Percentiles rank a stretch among this genome's conserved stretches.
Evolutionary conservation across 2,888 invertebrate genomes (phyloP).

Genomic region (Eumacrocentrus americanus): DNA sequence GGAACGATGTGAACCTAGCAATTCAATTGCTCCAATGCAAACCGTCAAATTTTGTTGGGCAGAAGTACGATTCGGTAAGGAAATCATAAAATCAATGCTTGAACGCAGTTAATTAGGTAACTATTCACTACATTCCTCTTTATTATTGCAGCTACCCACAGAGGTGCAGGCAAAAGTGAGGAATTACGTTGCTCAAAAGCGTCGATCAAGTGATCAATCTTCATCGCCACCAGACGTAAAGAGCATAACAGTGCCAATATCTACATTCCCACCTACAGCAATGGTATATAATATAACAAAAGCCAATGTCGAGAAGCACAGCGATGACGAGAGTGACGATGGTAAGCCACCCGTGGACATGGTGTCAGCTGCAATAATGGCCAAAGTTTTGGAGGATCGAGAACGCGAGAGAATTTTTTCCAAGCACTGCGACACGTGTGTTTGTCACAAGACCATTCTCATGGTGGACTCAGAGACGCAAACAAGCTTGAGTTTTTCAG

Average conservation of each 20-base stretch:
- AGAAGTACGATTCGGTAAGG: conserved; percentile 87
- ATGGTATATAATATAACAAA: conserved; percentile 71
- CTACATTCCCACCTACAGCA: conserved; percentile 83
- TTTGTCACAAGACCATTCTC: conserved; percentile 64
- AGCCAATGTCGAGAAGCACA: conserved; percentile 54
- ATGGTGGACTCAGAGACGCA: conserved; percentile 55
- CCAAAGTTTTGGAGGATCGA: conserved; percentile 87
- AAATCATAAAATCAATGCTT: conserved; percentile 17
- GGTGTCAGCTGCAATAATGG: conserved; percentile 88
- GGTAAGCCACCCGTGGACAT: conserved; percentile 71
- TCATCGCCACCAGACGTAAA: conserved; percentile 64
- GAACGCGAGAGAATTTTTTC: conserved; percentile 79
- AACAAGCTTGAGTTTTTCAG: conserved; percentile 35
- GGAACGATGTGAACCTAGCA: conserved; percentile 91
- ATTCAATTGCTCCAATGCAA: conserved; percentile 94
- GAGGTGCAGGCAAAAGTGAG: conserved; percentile 92
- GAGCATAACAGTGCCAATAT: conserved; percentile 76
- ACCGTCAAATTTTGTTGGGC: conserved; percentile 91
- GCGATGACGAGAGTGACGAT: conserved; percentile 65
- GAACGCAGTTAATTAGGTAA: too few relatives aligned
- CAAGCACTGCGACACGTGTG: conserved; percentile 84
- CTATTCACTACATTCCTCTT: too few relatives aligned
- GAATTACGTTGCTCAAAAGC: conserved; percentile 74
- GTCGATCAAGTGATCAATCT: conserved; percentile 62
- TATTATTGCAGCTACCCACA: conserved; percentile 84